phyloP scores from a whole-genome alignment of 2,888 invertebrate species.

The Homarus gammarus region DNA sequence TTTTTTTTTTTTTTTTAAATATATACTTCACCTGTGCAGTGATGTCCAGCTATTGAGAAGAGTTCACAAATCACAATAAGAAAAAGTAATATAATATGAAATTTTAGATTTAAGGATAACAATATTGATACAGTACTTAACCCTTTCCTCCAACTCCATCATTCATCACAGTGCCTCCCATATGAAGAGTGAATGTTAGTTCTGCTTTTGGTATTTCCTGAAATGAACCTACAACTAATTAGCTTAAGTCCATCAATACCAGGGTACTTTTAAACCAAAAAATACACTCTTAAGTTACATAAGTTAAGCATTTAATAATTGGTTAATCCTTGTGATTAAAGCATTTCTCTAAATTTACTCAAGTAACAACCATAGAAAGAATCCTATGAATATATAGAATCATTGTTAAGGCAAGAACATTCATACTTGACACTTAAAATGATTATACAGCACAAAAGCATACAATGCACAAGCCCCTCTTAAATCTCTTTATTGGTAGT shows the following conservation, averaged over 20 bases:
- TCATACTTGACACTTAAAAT: no score
- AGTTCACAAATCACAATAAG: background rate
- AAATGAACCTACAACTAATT: background rate
- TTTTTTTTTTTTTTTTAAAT: no score
- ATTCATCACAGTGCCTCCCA: background rate
- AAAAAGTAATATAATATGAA: background rate
- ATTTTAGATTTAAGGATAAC: background rate
- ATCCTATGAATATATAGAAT: no score
- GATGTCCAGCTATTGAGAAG: conserved; percentile 1
- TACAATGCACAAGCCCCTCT: no score
- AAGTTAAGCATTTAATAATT: background rate
- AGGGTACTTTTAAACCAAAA: background rate
- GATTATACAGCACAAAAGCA: no score
- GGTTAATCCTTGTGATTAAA: background rate
- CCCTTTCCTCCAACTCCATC: background rate
- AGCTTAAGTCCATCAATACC: background rate
- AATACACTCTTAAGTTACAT: background rate
- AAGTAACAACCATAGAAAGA: no score
- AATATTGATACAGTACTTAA: no score
- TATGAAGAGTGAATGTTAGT: background rate
- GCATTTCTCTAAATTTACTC: no score
- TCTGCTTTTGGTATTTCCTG: background rate
- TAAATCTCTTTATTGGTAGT: no score
- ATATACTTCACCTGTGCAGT: background rate
- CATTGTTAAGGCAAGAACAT: no score